Evolutionary conservation across 2,113 vertebrate species (phyloP).

Genomic region (Zosterops pallidus): DNA sequence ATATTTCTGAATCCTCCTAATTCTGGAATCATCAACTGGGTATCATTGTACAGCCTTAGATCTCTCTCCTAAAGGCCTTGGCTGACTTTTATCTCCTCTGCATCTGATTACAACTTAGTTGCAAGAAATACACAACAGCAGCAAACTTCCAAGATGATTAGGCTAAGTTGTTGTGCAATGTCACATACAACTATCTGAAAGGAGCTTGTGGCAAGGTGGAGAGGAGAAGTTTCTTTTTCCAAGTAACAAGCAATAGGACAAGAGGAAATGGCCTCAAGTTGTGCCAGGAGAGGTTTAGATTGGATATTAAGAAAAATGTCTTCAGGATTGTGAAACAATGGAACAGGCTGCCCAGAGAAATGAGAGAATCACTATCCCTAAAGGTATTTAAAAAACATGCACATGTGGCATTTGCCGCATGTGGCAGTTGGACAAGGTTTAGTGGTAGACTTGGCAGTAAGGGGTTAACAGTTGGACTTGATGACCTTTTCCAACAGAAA

Average conservation of each 20-base stretch:
- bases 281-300: background rate
- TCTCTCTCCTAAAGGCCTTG: background rate
- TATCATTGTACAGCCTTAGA: background rate
- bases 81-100: background rate
- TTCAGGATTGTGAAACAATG: background rate
- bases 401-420: background rate
- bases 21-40: background rate
- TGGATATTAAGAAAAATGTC: background rate
- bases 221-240: background rate
- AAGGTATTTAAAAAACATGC: background rate
- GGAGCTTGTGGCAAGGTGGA: background rate
- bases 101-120: background rate
- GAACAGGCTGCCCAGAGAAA: background rate
- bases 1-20: background rate
- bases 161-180: background rate
- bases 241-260: accelerated
- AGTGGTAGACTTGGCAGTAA: background rate
- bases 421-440: background rate
- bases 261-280: background rate
- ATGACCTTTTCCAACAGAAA: background rate
- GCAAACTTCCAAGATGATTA: background rate
- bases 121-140: background rate
- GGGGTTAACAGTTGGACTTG: background rate
- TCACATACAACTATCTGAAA: background rate
- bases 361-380: background rate